These are phyloP conservation scores for Elaeidobius kamerunicus DNA, from an alignment of 2,888 invertebrate genomes.

Conservation along the genomic window DNA sequence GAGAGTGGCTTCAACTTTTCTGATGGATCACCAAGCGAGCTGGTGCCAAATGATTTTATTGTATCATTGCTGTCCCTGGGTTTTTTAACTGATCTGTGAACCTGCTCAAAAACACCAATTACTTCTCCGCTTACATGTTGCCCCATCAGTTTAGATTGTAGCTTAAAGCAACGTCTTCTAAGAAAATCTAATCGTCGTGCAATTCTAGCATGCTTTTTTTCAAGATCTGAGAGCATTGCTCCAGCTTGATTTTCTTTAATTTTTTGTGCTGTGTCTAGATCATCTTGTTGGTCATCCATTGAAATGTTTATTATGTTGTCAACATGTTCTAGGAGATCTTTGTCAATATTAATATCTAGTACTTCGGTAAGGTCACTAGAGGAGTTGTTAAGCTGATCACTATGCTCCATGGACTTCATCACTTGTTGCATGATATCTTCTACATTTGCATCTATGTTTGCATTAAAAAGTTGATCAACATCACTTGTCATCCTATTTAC, in stretches of 20 bases:
- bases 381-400: slow-evolving; percentile 46
- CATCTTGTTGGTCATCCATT: slow-evolving; percentile 47
- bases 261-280: slow-evolving; percentile 49
- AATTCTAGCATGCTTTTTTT: slow-evolving; percentile 58
- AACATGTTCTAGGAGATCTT: slow-evolving; percentile 51
- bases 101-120: slow-evolving; percentile 71
- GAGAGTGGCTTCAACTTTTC: slow-evolving; percentile 50
- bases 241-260: slow-evolving; percentile 49
- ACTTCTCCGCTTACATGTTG: slow-evolving; percentile 77
- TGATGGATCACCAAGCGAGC: slow-evolving; percentile 7
- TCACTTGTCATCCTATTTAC: slow-evolving; percentile 48
- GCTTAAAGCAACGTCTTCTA: slow-evolving; percentile 67
- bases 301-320: slow-evolving; percentile 54
- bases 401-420: slow-evolving; percentile 69
- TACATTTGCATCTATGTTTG: slow-evolving; percentile 54
- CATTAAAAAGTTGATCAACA: slow-evolving; percentile 64
- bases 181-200: slow-evolving; percentile 71
- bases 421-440: slow-evolving; percentile 68
- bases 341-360: slow-evolving; percentile 46
- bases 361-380: slow-evolving; percentile 42
- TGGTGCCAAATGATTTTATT: slow-evolving; percentile 8
- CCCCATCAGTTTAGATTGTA: slow-evolving; percentile 73
- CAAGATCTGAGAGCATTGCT: slow-evolving; percentile 54
- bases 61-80: slow-evolving; percentile 22
- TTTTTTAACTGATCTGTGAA: slow-evolving; percentile 55